These are phyloP conservation scores for Notarius quadriscutis DNA, from an alignment of 2,113 vertebrate genomes.

Conservation along the genomic window DNA sequence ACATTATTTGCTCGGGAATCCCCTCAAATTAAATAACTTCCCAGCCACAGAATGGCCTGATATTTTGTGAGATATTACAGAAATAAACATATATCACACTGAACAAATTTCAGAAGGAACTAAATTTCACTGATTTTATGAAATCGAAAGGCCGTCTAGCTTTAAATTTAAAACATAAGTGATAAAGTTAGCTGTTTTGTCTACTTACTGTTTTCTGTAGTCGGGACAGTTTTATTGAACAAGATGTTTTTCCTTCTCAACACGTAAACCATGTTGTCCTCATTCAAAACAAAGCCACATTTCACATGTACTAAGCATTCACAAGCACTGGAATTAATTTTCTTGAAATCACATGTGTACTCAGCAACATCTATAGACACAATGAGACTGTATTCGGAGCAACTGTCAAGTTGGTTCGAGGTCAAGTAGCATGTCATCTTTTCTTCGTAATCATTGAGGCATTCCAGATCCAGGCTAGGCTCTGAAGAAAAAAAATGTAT, in stretches of 20 bases:
- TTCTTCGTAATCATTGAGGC: constrained; percentile 49
- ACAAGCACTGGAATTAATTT: constrained; percentile 25
- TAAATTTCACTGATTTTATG: too few species aligned
- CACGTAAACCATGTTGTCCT: not conserved
- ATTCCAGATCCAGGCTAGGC: constrained; percentile 41
- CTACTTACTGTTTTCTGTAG: constrained; percentile 50
- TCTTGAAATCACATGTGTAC: constrained; percentile 8
- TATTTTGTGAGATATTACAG: too few species aligned
- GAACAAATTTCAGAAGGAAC: too few species aligned
- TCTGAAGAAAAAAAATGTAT: not conserved
- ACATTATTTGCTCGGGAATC: too few species aligned
- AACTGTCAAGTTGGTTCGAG: constrained; percentile 36
- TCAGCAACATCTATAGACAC: fast-evolving
- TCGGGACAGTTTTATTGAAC: fast-evolving
- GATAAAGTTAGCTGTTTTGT: not conserved
- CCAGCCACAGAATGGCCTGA: too few species aligned
- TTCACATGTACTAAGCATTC: not conserved
- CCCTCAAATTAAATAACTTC: too few species aligned
- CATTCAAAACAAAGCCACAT: fast-evolving
- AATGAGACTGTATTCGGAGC: constrained; percentile 55
- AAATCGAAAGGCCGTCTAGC: too few species aligned
- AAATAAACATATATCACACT: too few species aligned
- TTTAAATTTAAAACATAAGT: not conserved
- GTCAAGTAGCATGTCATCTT: constrained; percentile 54
- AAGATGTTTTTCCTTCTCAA: not conserved